Evolutionary conservation across 2,113 vertebrate genomes (phyloP).

Genomic region (Microtus montanus): DNA sequence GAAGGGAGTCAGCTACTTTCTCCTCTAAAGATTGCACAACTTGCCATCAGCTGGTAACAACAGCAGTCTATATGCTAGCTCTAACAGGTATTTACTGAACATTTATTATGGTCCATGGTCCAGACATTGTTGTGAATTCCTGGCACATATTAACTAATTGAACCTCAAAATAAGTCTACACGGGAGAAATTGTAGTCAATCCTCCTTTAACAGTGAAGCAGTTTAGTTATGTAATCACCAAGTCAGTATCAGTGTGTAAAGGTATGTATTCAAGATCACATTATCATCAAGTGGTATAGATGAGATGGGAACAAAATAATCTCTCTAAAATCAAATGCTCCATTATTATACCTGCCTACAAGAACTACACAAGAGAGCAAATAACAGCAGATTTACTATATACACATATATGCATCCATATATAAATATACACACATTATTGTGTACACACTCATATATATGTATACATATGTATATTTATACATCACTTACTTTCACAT

Average conservation of each 20-base stretch:
- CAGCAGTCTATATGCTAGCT: not conserved
- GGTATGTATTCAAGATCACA: not conserved
- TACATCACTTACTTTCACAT: not conserved
- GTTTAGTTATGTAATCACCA: not conserved
- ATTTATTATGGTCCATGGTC: not conserved
- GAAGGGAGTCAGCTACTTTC: not conserved
- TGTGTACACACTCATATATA: not conserved
- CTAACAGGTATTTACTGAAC: not conserved
- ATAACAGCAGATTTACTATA: not conserved
- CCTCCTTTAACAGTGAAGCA: not conserved
- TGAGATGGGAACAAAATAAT: not conserved
- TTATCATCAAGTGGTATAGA: not conserved
- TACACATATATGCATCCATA: not conserved
- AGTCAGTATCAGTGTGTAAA: not conserved
- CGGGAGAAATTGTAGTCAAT: not conserved
- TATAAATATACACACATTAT: not conserved
- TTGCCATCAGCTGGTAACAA: not conserved
- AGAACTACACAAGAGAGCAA: not conserved
- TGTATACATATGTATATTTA: not conserved
- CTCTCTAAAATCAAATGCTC: not conserved
- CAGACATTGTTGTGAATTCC: not conserved
- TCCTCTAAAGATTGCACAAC: not conserved
- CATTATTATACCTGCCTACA: not conserved
- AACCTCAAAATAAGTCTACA: not conserved
- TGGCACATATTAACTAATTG: not conserved